Conservation (phyloP, 2,888 invertebrate genomes). For the Melieria crassipennis region DNA sequence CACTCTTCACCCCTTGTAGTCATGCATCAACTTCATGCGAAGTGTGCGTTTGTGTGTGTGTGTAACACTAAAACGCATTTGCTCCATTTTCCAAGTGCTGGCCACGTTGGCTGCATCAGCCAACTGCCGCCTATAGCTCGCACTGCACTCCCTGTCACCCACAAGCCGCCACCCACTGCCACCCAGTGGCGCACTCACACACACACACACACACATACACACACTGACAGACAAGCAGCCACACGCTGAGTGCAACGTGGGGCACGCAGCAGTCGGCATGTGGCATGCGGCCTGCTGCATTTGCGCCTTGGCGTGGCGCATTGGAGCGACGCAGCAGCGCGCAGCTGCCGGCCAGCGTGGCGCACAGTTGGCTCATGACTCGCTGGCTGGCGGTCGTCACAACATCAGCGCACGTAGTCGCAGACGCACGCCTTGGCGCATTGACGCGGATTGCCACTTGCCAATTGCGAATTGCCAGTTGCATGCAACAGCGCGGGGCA, state of each 20-base stretch:
- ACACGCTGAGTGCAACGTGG: slow-evolving; percentile 3
- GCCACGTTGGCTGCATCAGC: too few species aligned
- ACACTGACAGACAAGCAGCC: slow-evolving; percentile 3
- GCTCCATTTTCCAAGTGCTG: too few species aligned
- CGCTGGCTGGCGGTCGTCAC: neutral
- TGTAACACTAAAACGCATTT: too few species aligned
- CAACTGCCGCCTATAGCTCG: too few species aligned
- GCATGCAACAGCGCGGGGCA: neutral
- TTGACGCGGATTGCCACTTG: neutral
- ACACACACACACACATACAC: slow-evolving; percentile 28
- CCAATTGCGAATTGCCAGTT: neutral
- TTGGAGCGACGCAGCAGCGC: too few species aligned
- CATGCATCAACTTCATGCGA: too few species aligned
- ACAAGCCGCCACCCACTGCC: neutral
- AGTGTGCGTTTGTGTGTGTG: too few species aligned
- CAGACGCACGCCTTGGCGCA: neutral
- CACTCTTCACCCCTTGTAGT: too few species aligned
- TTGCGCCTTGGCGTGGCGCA: too few species aligned
- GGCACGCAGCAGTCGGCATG: neutral
- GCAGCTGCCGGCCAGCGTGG: too few species aligned
- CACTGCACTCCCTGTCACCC: neutral
- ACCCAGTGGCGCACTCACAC: slow-evolving; percentile 5
- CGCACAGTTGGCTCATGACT: neutral
- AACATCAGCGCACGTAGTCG: neutral
- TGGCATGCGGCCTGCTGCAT: too few species aligned